Conservation (phyloP, 2,113 vertebrate species). For the Fregata magnificens region DNA sequence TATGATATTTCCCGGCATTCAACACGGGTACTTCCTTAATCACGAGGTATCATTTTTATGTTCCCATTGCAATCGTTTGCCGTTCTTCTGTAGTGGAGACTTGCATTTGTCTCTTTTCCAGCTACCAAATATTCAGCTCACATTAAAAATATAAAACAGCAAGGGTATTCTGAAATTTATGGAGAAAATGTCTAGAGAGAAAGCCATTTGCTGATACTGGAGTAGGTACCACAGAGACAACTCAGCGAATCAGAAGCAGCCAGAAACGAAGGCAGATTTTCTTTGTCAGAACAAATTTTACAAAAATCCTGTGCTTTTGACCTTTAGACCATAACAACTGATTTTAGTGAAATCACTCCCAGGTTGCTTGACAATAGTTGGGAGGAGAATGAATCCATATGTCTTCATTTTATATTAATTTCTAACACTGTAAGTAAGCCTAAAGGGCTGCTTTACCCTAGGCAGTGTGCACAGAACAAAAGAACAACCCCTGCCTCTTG, state of each 20-base stretch:
- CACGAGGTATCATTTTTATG: not conserved
- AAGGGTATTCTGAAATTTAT: not conserved
- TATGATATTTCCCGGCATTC: not conserved
- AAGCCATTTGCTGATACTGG: not conserved
- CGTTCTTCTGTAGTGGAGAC: not conserved
- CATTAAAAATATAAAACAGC: not conserved
- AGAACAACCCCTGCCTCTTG: not conserved
- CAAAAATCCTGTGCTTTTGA: conserved; percentile 21
- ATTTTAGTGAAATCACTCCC: conserved; percentile 28
- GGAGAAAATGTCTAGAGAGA: not conserved
- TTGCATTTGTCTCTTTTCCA: not conserved
- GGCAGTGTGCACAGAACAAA: not conserved
- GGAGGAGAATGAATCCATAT: conserved; percentile 29
- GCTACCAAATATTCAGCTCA: not conserved
- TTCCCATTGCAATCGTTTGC: not conserved
- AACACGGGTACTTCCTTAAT: not conserved
- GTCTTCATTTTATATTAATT: conserved; percentile 35
- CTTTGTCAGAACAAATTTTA: conserved; percentile 11
- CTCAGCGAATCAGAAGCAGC: not conserved
- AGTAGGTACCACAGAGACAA: not conserved
- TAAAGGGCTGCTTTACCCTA: not conserved
- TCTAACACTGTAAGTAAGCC: not conserved
- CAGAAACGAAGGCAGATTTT: not conserved
- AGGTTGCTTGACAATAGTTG: conserved; percentile 12
- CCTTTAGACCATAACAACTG: not conserved